A percentile compares a stretch with the other conserved stretches of the same genome.
Conservation (phyloP, 2,113 vertebrate genomes). For the Charadrius vociferus region DNA sequence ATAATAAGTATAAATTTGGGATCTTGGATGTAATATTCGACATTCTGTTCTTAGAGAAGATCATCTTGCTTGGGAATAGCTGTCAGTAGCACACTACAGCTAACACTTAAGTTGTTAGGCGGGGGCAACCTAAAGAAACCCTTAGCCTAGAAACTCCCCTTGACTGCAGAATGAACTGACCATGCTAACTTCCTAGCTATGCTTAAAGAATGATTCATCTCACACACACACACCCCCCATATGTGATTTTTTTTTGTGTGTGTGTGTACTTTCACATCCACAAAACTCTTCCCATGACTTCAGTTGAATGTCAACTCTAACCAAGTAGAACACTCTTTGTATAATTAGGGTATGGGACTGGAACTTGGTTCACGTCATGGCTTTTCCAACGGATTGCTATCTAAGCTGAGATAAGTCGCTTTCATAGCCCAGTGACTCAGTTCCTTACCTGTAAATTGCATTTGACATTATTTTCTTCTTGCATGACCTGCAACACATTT, state of each 20-base stretch:
- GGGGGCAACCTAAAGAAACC: neutral
- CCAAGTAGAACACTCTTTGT: neutral
- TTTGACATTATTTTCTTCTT: neutral
- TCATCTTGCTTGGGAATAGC: neutral
- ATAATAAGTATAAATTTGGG: neutral
- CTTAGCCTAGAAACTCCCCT: neutral
- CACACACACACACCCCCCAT: neutral
- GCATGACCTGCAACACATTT: neutral
- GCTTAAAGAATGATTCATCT: neutral
- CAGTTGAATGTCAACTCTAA: neutral
- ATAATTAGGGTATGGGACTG: neutral
- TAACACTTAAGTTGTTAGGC: neutral
- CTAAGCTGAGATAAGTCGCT: neutral
- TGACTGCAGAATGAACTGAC: neutral
- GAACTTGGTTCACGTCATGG: neutral
- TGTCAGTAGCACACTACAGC: neutral
- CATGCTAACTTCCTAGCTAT: neutral
- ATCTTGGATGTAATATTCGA: neutral
- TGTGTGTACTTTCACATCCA: neutral
- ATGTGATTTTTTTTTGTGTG: neutral
- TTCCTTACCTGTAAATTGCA: neutral
- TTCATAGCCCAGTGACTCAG: neutral
- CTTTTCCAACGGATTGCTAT: neutral
- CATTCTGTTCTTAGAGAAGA: neutral
- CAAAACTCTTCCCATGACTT: neutral